Evolutionary conservation across 92 coral and sea anemone genomes (phyloP).

Genomic region (Palythoa grandis): DNA sequence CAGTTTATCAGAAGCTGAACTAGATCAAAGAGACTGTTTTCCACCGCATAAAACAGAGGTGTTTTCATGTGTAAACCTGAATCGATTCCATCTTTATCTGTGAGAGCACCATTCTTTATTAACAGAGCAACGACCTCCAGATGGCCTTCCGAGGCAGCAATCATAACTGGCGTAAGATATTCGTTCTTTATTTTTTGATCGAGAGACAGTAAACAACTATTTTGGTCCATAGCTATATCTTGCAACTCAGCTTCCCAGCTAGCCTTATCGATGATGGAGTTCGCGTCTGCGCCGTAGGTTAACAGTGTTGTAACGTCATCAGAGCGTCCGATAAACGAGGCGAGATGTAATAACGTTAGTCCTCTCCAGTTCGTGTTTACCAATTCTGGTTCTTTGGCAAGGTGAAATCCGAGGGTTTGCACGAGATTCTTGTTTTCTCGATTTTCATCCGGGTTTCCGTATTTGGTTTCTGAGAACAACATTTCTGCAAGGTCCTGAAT

Average conservation of each 20-base stretch:
- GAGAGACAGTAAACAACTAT: not conserved
- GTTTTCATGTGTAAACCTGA: not conserved
- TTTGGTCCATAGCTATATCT: not conserved
- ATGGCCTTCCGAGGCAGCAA: conserved; percentile 20
- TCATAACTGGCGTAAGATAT: conserved; percentile 23
- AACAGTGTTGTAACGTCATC: conserved; percentile 22
- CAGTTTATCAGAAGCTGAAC: conserved; percentile 13
- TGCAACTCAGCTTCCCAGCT: not conserved
- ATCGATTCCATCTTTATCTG: not conserved
- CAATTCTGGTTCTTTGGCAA: conserved; percentile 14
- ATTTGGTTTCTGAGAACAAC: conserved; percentile 3
- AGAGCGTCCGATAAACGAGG: conserved; percentile 18
- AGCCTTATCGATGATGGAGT: conserved; percentile 4
- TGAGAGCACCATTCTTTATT: conserved; percentile 18
- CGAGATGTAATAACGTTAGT: conserved; percentile 15
- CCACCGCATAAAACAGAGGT: conserved; percentile 37
- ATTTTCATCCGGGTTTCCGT: not conserved
- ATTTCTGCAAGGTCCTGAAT: conserved; percentile 16
- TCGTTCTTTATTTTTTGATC: conserved; percentile 14
- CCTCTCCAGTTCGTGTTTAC: conserved; percentile 30
- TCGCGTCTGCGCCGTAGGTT: conserved; percentile 26
- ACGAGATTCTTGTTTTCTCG: not conserved
- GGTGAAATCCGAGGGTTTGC: conserved; percentile 7
- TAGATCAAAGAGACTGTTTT: conserved; percentile 8
- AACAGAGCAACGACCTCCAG: conserved; percentile 1